Percentiles rank a stretch among this genome's conserved stretches.
Evolutionary conservation across 2,113 vertebrate genomes (phyloP).

Genomic region (Cettia cetti): DNA sequence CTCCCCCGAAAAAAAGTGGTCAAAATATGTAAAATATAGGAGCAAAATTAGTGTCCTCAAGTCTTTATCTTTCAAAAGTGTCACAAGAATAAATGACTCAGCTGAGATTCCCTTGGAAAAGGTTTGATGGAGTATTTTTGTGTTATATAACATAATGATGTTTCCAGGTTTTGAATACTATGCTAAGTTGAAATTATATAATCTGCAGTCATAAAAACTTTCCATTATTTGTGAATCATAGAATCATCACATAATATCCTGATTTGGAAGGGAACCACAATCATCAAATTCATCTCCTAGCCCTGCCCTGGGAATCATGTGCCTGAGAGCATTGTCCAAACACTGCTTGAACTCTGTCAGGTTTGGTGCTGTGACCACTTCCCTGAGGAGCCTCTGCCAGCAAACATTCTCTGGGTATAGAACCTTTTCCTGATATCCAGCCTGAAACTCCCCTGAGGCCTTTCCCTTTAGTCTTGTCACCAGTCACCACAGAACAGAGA

Average conservation of each 20-base stretch:
- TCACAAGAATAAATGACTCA: neutral
- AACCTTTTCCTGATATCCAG: neutral
- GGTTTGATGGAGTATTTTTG: neutral
- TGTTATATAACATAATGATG: neutral
- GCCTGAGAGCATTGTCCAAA: neutral
- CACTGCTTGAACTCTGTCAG: neutral
- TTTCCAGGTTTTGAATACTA: neutral
- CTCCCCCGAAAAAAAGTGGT: neutral
- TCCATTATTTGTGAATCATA: neutral
- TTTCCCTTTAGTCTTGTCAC: neutral
- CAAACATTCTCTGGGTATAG: accelerated
- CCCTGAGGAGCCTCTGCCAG: neutral
- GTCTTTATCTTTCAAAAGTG: neutral
- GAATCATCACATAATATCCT: neutral
- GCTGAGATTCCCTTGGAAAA: neutral
- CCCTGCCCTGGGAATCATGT: neutral
- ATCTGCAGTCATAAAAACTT: neutral
- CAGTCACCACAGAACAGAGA: no score
- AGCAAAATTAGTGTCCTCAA: neutral
- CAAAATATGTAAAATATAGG: neutral
- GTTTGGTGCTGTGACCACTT: neutral
- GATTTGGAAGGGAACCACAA: neutral
- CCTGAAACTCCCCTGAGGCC: neutral
- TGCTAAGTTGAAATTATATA: neutral
- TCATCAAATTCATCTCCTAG: neutral